Evolutionary conservation across 1,140 invertebrate species (phyloP).

Genomic region (Rhyacophila brunnea): DNA sequence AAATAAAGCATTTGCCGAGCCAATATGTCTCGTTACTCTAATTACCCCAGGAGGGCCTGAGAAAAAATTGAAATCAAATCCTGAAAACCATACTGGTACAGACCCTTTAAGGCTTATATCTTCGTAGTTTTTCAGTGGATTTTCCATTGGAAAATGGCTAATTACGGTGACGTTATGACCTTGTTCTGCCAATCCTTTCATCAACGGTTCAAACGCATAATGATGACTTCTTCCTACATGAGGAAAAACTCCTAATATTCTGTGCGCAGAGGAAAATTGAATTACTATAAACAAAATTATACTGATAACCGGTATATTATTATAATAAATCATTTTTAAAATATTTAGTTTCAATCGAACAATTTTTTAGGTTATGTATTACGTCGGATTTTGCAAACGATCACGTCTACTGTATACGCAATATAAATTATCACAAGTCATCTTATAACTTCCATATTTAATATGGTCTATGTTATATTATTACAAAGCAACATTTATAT

Average conservation of each 20-base stretch:
- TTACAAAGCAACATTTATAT: too few species aligned
- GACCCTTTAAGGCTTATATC: slow-evolving; percentile 54
- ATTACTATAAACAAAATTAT: too few species aligned
- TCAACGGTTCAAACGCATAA: slow-evolving; percentile 63
- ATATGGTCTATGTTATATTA: too few species aligned
- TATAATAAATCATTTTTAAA: too few species aligned
- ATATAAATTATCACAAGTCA: too few species aligned
- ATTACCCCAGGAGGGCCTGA: too few species aligned
- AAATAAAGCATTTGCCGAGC: not conserved
- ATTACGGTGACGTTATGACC: slow-evolving; percentile 70
- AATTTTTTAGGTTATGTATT: too few species aligned
- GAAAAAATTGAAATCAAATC: slow-evolving; percentile 23
- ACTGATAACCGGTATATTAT: too few species aligned
- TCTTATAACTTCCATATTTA: too few species aligned
- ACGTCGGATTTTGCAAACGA: too few species aligned
- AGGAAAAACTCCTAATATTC: slow-evolving; percentile 63
- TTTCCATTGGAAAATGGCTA: slow-evolving; percentile 58
- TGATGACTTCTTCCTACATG: slow-evolving; percentile 70
- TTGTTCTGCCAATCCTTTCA: slow-evolving; percentile 58
- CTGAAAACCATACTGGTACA: slow-evolving; percentile 32
- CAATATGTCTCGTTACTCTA: not conserved
- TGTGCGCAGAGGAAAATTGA: slow-evolving; percentile 12
- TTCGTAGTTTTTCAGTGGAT: slow-evolving; percentile 55
- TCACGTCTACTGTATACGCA: too few species aligned
- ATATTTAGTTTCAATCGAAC: too few species aligned